phyloP scores from a whole-genome alignment of 2,113 vertebrate species.

The Vulpes ferrilata region DNA sequence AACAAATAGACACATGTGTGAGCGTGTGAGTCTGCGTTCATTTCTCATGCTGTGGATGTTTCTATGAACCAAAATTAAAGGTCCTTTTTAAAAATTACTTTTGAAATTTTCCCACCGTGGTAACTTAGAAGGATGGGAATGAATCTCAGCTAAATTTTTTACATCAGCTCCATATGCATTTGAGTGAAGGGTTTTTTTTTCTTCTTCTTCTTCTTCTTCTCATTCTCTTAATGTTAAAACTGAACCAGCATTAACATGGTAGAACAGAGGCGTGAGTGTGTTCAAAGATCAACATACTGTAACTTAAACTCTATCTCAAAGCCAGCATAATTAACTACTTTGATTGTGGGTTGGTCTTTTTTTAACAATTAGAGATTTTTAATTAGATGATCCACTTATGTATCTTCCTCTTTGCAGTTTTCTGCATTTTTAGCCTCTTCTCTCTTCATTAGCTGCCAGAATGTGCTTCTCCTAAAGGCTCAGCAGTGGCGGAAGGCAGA shows the following conservation, averaged over 20 bases:
- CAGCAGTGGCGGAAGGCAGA: neutral
- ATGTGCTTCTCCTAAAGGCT: neutral
- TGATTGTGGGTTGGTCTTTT: conserved; percentile 28
- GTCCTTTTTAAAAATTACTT: conserved; percentile 64
- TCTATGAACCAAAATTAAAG: conserved; percentile 57
- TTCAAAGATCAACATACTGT: conserved; percentile 33
- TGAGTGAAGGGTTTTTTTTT: neutral
- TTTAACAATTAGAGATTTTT: conserved; percentile 56
- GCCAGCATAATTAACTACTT: conserved; percentile 43
- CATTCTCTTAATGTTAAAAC: conserved; percentile 29
- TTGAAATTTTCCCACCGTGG: neutral
- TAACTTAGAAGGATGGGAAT: conserved; percentile 56
- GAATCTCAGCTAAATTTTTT: conserved; percentile 54
- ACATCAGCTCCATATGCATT: neutral
- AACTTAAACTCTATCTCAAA: conserved; percentile 54
- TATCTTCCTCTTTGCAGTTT: neutral
- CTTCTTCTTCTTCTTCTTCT: neutral
- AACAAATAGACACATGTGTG: conserved; percentile 35
- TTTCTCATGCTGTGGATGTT: conserved; percentile 52
- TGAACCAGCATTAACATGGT: conserved; percentile 68
- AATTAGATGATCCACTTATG: neutral
- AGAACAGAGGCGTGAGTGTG: neutral
- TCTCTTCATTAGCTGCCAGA: neutral
- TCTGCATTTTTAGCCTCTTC: conserved; percentile 29
- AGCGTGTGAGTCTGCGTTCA: conserved; percentile 44